A percentile compares a stretch with the other conserved stretches of the same genome.
These are phyloP conservation scores for Electrophaes corylata DNA, from an alignment of 2,888 invertebrate genomes.

Conservation along the genomic window DNA sequence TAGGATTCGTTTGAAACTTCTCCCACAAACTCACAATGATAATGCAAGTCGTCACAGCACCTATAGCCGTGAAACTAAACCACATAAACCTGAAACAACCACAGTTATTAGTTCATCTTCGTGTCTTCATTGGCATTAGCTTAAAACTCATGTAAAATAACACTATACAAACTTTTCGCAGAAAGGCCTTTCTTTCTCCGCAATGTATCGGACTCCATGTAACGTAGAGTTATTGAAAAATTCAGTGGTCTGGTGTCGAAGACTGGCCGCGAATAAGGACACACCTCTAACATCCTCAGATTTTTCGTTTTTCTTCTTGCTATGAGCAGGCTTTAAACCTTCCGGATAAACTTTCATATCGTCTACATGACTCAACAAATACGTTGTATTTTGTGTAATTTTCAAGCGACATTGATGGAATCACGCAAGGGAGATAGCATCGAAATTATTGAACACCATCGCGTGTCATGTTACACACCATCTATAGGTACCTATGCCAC, in stretches of 20 bases:
- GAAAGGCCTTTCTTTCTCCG: constrained; percentile 89
- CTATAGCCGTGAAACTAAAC: constrained; percentile 89
- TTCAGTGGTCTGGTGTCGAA: constrained; percentile 88
- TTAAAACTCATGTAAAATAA: background rate
- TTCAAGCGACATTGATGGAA: constrained; percentile 38
- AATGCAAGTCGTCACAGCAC: constrained; percentile 88
- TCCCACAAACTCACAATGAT: constrained; percentile 92
- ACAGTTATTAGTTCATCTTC: background rate
- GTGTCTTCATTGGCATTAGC: background rate
- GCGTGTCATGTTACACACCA: constrained; percentile 48
- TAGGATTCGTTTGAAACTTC: constrained; percentile 93
- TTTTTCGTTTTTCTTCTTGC: constrained; percentile 42
- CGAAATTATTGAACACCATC: constrained; percentile 60
- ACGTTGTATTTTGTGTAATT: constrained; percentile 41
- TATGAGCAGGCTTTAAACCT: constrained; percentile 45
- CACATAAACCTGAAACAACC: constrained; percentile 88
- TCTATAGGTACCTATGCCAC: too few relatives aligned
- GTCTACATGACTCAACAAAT: constrained; percentile 47
- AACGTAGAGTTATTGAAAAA: constrained; percentile 91
- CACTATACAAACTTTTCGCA: constrained; percentile 87
- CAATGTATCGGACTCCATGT: constrained; percentile 91
- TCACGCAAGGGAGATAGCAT: constrained; percentile 60
- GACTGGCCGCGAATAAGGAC: constrained; percentile 85
- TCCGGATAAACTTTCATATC: constrained; percentile 71
- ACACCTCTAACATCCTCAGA: constrained; percentile 57